Conservation (phyloP, 2,797 vertebrate genomes). For the Sebastes hopkinsi region DNA sequence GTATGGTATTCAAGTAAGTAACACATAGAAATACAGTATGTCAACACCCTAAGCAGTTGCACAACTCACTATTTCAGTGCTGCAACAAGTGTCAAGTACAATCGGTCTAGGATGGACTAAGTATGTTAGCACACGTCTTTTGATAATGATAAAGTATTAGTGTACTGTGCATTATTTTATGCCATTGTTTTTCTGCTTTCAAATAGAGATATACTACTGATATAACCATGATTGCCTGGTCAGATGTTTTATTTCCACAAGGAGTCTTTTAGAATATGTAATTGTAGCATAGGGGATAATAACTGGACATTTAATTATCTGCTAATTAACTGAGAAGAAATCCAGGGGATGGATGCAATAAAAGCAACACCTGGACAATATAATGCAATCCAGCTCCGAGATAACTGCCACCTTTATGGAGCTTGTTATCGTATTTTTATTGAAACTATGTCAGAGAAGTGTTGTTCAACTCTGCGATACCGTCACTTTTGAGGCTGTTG, state of each 20-base stretch:
- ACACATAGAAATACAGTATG: not conserved
- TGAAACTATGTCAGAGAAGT: not conserved
- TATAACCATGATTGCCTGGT: not conserved
- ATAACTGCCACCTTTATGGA: not conserved
- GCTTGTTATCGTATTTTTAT: not conserved
- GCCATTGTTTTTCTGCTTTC: not conserved
- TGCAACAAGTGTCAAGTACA: not conserved
- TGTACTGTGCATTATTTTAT: not conserved
- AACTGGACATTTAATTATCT: not conserved
- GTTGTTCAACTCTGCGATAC: not conserved
- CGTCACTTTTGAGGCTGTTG: not conserved
- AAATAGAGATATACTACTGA: not conserved
- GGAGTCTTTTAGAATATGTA: not conserved
- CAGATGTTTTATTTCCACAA: not conserved
- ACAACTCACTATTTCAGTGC: not conserved
- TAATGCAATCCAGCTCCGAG: not conserved
- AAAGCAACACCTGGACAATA: not conserved
- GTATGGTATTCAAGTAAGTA: constrained; percentile 87
- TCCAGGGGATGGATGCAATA: not conserved
- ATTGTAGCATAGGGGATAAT: not conserved
- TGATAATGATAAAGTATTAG: not conserved
- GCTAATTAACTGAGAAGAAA: not conserved
- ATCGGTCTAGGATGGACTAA: not conserved
- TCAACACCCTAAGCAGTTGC: not conserved
- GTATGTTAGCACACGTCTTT: not conserved